Evolutionary conservation across 2,888 invertebrate genomes (phyloP).

Genomic region (Morpho helenor): DNA sequence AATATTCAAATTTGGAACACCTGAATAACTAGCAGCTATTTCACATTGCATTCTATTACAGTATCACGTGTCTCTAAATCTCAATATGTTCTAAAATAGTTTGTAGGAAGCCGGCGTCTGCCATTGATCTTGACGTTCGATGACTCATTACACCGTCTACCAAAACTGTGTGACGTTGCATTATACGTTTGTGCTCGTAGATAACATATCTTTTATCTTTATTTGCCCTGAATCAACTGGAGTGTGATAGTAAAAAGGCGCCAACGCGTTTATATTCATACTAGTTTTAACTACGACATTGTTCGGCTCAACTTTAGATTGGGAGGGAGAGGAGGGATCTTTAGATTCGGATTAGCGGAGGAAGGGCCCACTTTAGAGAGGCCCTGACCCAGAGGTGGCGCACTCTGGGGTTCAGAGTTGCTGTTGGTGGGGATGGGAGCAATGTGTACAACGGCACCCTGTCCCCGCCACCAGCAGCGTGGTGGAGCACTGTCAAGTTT

Average conservation of each 20-base stretch:
- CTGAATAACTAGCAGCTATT: neutral
- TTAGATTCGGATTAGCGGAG: no score
- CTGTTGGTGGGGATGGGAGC: no score
- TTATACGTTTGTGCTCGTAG: neutral
- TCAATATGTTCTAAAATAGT: conserved; percentile 27
- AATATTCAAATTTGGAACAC: no score
- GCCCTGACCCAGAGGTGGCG: no score
- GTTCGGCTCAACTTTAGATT: no score
- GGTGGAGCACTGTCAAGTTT: no score
- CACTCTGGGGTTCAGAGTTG: no score
- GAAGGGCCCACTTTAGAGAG: no score
- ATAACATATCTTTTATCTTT: conserved; percentile 14
- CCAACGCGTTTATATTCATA: neutral
- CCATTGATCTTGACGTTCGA: conserved; percentile 29
- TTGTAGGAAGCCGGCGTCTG: conserved; percentile 25
- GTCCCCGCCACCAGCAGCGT: no score
- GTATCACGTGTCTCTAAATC: conserved; percentile 14
- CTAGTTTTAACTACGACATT: neutral
- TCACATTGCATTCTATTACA: conserved; percentile 7
- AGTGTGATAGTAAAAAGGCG: conserved; percentile 4
- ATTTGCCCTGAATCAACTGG: conserved; percentile 7
- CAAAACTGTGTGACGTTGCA: conserved; percentile 17
- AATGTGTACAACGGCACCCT: no score
- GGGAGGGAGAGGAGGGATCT: no score
- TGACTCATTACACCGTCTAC: conserved; percentile 31